phyloP scores from a whole-genome alignment of 2,797 vertebrate genomes.

The Oryzias sinensis region DNA sequence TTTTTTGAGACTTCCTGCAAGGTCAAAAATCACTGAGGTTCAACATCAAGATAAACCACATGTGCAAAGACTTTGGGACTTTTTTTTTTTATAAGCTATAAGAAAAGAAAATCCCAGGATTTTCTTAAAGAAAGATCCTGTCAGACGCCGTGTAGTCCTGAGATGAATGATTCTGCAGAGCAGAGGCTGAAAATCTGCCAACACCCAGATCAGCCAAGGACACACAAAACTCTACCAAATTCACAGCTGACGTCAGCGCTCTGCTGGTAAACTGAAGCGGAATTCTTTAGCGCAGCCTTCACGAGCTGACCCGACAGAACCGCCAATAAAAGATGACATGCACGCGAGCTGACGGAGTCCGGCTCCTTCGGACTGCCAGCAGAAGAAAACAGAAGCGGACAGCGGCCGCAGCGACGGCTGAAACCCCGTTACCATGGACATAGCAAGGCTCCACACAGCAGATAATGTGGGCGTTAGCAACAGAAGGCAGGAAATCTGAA shows the following conservation, averaged over 20 bases:
- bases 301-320: not conserved
- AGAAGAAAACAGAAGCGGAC: no score
- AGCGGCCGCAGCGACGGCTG: not conserved
- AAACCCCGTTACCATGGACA: not conserved
- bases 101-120: no score
- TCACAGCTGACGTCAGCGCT: not conserved
- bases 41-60: no score
- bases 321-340: not conserved
- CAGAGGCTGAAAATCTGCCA: not conserved
- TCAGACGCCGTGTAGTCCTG: no score
- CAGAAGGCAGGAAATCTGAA: not conserved
- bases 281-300: not conserved
- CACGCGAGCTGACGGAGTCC: not conserved
- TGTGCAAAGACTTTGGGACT: no score
- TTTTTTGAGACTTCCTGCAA: no score
- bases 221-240: slow-evolving; percentile 4
- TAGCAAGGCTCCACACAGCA: not conserved
- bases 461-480: not conserved
- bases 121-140: no score
- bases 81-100: no score
- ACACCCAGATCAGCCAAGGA: slow-evolving; percentile 6
- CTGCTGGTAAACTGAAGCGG: not conserved
- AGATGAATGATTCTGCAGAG: no score
- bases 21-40: no score
- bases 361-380: not conserved